A percentile compares a stretch with the other conserved stretches of the same genome.
These are phyloP conservation scores for Himalopsyche tibetana DNA, from an alignment of 2,888 invertebrate genomes.

Conservation along the genomic window DNA sequence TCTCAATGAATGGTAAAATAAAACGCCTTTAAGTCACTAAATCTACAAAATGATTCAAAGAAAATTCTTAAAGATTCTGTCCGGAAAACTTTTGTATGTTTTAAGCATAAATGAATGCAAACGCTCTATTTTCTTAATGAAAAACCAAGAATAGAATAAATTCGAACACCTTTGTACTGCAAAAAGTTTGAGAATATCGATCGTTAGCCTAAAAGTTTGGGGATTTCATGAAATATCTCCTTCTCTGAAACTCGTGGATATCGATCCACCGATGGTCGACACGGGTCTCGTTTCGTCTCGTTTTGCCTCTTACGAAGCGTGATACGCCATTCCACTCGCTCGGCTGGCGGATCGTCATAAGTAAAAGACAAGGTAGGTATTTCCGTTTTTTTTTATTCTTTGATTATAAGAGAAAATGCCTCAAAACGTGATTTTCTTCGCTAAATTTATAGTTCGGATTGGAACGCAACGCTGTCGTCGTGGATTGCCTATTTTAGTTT, in stretches of 20 bases:
- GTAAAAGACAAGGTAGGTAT: slow-evolving; percentile 41
- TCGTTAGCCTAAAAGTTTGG: slow-evolving; percentile 17
- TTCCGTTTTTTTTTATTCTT: slow-evolving; percentile 33
- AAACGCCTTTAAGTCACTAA: background rate
- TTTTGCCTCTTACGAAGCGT: background rate
- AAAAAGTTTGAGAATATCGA: slow-evolving; percentile 39
- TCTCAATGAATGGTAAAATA: background rate
- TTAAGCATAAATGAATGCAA: slow-evolving; percentile 34
- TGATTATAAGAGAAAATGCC: slow-evolving; percentile 32
- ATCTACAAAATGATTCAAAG: background rate
- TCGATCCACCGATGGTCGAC: slow-evolving; percentile 28
- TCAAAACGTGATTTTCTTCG: slow-evolving; percentile 38
- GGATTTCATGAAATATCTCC: slow-evolving; percentile 26
- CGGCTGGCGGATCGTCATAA: background rate
- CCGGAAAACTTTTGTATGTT: background rate
- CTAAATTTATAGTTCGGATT: slow-evolving; percentile 32
- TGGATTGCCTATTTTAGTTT: slow-evolving; percentile 8
- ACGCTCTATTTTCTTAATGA: slow-evolving; percentile 28
- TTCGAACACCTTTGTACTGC: background rate
- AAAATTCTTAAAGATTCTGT: background rate
- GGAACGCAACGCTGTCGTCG: slow-evolving; percentile 24
- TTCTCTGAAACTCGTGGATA: slow-evolving; percentile 17
- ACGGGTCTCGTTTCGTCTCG: slow-evolving; percentile 25
- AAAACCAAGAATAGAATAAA: slow-evolving; percentile 37
- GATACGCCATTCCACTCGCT: background rate